Evolutionary conservation across 2,797 vertebrate species (phyloP), one percentile per base, ranked within the genome.

Genomic region (Danio jaintianensis): DNA sequence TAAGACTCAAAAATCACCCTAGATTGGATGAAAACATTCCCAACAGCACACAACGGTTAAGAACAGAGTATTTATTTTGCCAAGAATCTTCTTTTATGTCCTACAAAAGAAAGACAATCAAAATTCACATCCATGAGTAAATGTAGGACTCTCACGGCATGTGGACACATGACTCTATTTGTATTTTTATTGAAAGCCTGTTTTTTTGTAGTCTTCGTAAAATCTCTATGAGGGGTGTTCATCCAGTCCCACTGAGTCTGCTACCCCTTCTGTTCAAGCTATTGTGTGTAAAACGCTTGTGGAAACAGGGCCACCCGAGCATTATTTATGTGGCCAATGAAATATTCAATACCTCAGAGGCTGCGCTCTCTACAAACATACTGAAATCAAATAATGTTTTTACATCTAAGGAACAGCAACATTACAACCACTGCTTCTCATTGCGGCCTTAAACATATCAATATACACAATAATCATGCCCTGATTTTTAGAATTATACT

Each of bases 311-410:
- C 53, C 45, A 56, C 61, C 43, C 40, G 66, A 77, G 67, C 78
- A 77, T 82, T 85, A 85, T 85, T 82, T 82, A 85, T 85, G 73
- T 45, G 73, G 48, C 63, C 76, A 80, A 52, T 85, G 63, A 82
- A 75, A 85, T 85, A 76, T 85, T 82, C 68, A 85, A 80, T 79
- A 80, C 77, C 77, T 79, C 53, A 63, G 76, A 85, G 75, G 59
- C 71, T n/a, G 20, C 5, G n/a, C 47, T 67, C 75, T 61, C 67
- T 69, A 61, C 61, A 80, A 70, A 70, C 63, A 74, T 10, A 53
- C 38, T 42, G 50, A 64, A 73, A 72, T 72, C 69, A 73, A 75
- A 63, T 47, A 78, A 82, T 75, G 50, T 47, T 52, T 82, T 84
- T 82, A 85, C 55, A 76, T 61, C 68, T 38, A 63, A 55, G 72